A percentile compares a stretch with the other conserved stretches of the same genome.
Conservation (phyloP, 1,140 invertebrate genomes). For the Phocides pigmalion region DNA sequence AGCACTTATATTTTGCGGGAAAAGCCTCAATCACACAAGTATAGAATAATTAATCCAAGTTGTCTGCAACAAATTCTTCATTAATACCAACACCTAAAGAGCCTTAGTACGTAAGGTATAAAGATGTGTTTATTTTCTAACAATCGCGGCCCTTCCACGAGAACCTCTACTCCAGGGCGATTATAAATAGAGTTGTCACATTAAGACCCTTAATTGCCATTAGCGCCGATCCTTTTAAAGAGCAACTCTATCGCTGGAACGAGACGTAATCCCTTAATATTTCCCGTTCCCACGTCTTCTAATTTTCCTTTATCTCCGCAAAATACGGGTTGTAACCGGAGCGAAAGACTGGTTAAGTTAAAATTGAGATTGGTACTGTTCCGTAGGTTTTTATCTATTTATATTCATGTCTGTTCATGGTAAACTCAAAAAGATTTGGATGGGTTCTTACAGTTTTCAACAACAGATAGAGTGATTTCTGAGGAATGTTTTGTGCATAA, state of each 20-base stretch:
- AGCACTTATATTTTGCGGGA: no score
- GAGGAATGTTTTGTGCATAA: no score
- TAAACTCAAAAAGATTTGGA: no score
- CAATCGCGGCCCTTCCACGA: neutral
- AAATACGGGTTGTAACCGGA: conserved; percentile 7
- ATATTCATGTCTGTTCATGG: no score
- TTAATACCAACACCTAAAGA: neutral
- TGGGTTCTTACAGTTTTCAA: no score
- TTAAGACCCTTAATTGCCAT: conserved; percentile 30
- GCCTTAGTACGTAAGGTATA: neutral
- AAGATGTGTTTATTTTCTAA: neutral
- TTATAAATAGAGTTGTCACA: conserved; percentile 26
- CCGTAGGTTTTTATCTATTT: neutral
- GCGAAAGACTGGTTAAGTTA: neutral
- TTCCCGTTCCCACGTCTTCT: conserved; percentile 21
- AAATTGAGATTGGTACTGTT: neutral
- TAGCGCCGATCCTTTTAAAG: conserved; percentile 25
- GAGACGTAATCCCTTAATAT: conserved; percentile 20
- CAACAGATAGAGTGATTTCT: no score
- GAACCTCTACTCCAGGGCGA: conserved; percentile 11
- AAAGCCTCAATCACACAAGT: conserved; percentile 28
- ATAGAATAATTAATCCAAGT: neutral
- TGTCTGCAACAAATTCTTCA: neutral
- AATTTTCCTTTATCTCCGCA: conserved; percentile 21
- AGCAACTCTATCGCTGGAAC: conserved; percentile 27